phyloP scores from a whole-genome alignment of 2,888 invertebrate genomes.

The Cactoblastis cactorum region DNA sequence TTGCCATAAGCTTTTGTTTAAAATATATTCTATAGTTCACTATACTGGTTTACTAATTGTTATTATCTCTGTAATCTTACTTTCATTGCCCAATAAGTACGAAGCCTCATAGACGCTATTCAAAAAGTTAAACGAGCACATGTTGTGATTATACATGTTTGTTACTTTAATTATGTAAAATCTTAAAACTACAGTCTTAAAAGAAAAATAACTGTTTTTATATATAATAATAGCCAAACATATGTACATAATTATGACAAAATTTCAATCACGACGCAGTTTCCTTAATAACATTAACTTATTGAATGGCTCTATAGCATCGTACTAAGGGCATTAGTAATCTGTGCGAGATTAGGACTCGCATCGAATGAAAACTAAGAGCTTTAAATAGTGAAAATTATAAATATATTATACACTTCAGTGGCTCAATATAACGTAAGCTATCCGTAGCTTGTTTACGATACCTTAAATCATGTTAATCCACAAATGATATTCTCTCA shows the following conservation, averaged over 20 bases:
- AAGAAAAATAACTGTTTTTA: no score
- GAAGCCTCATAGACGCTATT: slow-evolving; percentile 29
- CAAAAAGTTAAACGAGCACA: no score
- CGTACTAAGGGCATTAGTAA: slow-evolving; percentile 50
- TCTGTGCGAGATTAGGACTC: slow-evolving; percentile 63
- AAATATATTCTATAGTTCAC: slow-evolving; percentile 59
- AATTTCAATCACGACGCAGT: no score
- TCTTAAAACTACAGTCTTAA: no score
- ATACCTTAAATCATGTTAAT: slow-evolving; percentile 57
- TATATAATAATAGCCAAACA: no score
- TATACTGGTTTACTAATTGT: slow-evolving; percentile 62
- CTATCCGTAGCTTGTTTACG: slow-evolving; percentile 72
- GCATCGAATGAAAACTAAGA: slow-evolving; percentile 75
- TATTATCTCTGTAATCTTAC: slow-evolving; percentile 57
- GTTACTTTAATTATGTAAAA: no score
- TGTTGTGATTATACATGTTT: no score
- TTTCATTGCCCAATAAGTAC: slow-evolving; percentile 38
- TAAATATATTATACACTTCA: slow-evolving; percentile 72
- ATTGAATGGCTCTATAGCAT: slow-evolving; percentile 23
- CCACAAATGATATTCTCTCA: slow-evolving; percentile 46
- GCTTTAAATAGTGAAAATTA: slow-evolving; percentile 78
- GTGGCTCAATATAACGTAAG: slow-evolving; percentile 75
- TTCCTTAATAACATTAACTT: no score
- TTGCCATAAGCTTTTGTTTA: slow-evolving; percentile 74
- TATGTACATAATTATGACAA: no score